Evolutionary conservation across 23 tunicate genomes (phyloP), one percentile per base, ranked within the genome.

Genomic region (Ascidia mentula): DNA sequence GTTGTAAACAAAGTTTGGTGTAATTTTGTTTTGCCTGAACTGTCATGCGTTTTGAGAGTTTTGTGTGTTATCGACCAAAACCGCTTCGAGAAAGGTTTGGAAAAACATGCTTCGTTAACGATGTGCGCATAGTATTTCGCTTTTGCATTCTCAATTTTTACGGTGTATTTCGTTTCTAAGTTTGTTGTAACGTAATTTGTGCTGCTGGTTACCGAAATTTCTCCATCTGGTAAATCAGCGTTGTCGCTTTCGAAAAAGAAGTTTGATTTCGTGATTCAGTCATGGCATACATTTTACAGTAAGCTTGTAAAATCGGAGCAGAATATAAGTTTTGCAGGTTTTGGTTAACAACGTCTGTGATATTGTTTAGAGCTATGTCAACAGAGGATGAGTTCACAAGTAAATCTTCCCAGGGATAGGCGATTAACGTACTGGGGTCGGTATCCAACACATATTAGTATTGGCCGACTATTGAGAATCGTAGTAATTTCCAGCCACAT

Each of bases 381-480:
- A 53, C 65, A 9, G 12, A 53, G 65, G 12, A 9, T 53, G 65
- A 53, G 13, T 53, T 53, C 12, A 9, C 65, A 9, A 53, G 65
- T 9, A 53, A 53, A 53, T 53, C 65, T 5, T 53, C 65, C 65
- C 65, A 53, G 65, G 65, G 65, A 53, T 53, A 53, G 1, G 65
- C 65, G 13, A 53, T 53, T 53, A 53, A 9, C 65, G 12, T 5
- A 53, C 24, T 53, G 65, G 24, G 65, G 65, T 53, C 24, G 65
- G 65, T 53, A 53, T 5, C 12, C 65, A 53, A 53, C 65, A 9
- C 65, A 53, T 9, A 53, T 6, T 28, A 53, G 24, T 5, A 53
- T 53, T 9, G 65, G 13, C 1, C 13, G 7, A 9, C 65, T 1
- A 9, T 53, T 53, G 65, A 9, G 65, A 53, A 53, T 6, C 65